Evolutionary conservation across 2,888 invertebrate genomes (phyloP), one percentile per base, ranked within the genome.

Genomic region (Disparrhopalites patrizii): DNA sequence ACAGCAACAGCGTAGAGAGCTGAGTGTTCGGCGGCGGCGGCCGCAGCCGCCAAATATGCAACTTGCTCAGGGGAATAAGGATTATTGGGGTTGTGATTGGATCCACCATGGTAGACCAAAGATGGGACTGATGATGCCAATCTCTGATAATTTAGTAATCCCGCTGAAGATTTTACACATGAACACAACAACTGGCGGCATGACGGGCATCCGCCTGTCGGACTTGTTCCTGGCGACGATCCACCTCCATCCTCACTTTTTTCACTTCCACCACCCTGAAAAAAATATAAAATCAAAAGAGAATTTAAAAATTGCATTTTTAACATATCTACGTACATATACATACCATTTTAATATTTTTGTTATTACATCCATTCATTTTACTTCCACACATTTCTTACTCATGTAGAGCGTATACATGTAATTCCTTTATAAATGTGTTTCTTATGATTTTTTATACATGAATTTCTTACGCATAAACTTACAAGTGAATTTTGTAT

Each of bases 91-190:
- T 69, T 69, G 58, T 72, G 71, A 68, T 71, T 71, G 62, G 66
- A 62, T 52, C 69, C 64, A 38, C 38, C 60, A 60, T 69, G 73
- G 71, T 75, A 75, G 56, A 75, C 72, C 70, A 75, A 72, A 69
- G 73, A 73, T 69, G 75, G 75, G 68, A 74, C 74, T 68, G 73
- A 70, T 60, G 74, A 73, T 69, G 75, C 75, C 72, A 73, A 79
- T 76, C 69, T 77, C 74, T 65, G 81, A 76, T 68, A 85, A 68
- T 73, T 73, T 68, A 74, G 72, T 68, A 76, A 66, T 66, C 72
- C 82, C 65, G 85, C 79, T 68, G 84, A 81, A 63, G 82, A 79
- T 52, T 83, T 81, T 70, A 69, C 70, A 69, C 75, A 73, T 73
- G 75, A 75, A 75, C 75, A 75, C 73, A 75, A 68, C 70, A 73